phyloP scores from a whole-genome alignment of 1,140 invertebrate genomes.

The Drosophila tristis region DNA sequence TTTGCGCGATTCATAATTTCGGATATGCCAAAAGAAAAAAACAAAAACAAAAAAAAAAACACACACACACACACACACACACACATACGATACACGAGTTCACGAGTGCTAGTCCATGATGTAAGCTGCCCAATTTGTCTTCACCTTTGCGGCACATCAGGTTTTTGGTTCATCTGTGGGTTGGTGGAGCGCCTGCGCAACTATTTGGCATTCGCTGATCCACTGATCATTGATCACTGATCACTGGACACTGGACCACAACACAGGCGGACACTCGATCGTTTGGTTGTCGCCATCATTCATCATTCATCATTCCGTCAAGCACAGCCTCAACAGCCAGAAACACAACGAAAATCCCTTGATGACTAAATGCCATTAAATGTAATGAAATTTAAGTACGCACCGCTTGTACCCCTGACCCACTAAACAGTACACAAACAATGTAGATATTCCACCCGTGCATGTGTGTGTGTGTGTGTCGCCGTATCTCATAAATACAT shows the following conservation, averaged over 20 bases:
- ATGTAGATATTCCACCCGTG: constrained; percentile 1
- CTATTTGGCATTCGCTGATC: constrained; percentile 32
- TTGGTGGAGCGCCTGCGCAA: constrained; percentile 33
- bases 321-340: background rate
- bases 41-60: background rate
- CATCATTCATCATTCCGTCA: constrained; percentile 32
- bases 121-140: constrained; percentile 77
- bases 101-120: constrained; percentile 38
- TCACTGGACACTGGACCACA: background rate
- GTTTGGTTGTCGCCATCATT: constrained; percentile 37
- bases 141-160: constrained; percentile 68
- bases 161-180: constrained; percentile 19
- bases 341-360: constrained; percentile 37
- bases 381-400: constrained; percentile 74
- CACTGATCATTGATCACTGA: constrained; percentile 7
- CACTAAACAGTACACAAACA: constrained; percentile 41
- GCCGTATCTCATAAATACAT: constrained; percentile 70
- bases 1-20: constrained; percentile 50
- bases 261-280: constrained; percentile 19
- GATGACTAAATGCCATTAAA: constrained; percentile 78
- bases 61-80: background rate
- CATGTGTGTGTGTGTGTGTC: constrained; percentile 5
- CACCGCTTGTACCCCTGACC: constrained; percentile 69
- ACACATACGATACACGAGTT: no score
- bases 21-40: constrained; percentile 5